These are phyloP conservation scores for Chelonoidis abingdonii DNA, from an alignment of 2,113 vertebrate species.

Conservation along the genomic window DNA sequence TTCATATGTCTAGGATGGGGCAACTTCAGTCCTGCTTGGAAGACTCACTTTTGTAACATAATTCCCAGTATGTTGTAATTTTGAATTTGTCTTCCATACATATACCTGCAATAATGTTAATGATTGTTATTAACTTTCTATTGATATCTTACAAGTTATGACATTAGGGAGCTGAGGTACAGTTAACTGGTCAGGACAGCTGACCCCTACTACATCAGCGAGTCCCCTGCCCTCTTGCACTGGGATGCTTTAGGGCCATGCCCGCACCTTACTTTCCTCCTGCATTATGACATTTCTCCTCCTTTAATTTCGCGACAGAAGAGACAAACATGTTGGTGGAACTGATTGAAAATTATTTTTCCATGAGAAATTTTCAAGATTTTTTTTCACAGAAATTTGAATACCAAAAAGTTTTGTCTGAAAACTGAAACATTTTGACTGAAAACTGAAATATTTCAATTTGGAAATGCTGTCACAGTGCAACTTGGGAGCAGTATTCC, in stretches of 20 bases:
- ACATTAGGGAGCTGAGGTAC: too few species aligned
- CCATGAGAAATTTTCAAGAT: background rate
- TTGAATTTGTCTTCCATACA: too few species aligned
- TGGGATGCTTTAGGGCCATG: background rate
- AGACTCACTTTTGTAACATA: too few species aligned
- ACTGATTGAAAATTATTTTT: background rate
- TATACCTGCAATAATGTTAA: too few species aligned
- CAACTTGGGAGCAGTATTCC: background rate
- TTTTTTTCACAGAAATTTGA: background rate
- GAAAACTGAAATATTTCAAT: background rate
- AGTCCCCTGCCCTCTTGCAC: too few species aligned
- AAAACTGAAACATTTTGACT: background rate
- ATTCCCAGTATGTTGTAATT: too few species aligned
- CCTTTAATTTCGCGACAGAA: background rate
- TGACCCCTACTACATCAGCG: too few species aligned
- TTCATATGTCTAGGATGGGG: too few species aligned
- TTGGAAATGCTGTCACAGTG: fast-evolving
- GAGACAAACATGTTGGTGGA: background rate
- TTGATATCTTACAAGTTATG: too few species aligned
- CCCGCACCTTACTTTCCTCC: background rate
- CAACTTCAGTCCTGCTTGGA: too few species aligned
- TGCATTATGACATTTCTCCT: background rate
- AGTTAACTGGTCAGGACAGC: too few species aligned
- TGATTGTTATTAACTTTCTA: too few species aligned
- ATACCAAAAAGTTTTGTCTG: background rate